These are phyloP conservation scores for Calliscelio sp. DNA, from an alignment of 2,888 invertebrate genomes.

Conservation along the genomic window DNA sequence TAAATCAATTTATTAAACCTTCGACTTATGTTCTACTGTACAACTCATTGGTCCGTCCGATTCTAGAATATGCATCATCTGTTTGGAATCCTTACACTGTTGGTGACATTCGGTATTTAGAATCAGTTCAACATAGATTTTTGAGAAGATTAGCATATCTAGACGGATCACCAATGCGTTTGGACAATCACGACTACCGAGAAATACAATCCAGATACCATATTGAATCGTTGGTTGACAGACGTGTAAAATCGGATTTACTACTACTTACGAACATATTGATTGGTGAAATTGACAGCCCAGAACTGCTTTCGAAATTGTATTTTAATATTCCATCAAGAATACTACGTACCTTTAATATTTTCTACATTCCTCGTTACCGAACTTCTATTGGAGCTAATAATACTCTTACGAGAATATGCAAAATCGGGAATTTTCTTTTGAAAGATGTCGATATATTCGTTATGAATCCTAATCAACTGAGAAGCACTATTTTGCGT, in stretches of 20 bases:
- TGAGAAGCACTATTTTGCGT: too few relatives aligned
- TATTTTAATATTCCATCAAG: too few relatives aligned
- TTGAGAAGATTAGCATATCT: conserved; percentile 26
- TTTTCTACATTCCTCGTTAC: too few relatives aligned
- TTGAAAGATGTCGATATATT: too few relatives aligned
- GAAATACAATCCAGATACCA: background rate
- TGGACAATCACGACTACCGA: conserved; percentile 4
- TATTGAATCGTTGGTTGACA: background rate
- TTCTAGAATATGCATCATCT: conserved; percentile 2
- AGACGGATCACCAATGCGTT: conserved; percentile 20
- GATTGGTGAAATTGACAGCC: too few relatives aligned
- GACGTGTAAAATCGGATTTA: background rate
- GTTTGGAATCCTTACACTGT: background rate
- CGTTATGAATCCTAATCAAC: too few relatives aligned
- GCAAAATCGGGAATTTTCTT: too few relatives aligned
- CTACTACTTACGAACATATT: too few relatives aligned
- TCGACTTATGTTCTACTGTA: background rate
- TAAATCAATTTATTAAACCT: background rate
- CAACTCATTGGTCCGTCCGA: conserved; percentile 1
- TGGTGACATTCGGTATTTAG: background rate
- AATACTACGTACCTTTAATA: too few relatives aligned
- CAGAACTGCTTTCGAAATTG: too few relatives aligned
- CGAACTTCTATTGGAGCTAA: too few relatives aligned
- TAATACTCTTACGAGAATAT: too few relatives aligned
- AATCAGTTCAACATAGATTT: conserved; percentile 35